Evolutionary conservation across 1,140 invertebrate species (phyloP).

Genomic region (Neuroterus valhalla): DNA sequence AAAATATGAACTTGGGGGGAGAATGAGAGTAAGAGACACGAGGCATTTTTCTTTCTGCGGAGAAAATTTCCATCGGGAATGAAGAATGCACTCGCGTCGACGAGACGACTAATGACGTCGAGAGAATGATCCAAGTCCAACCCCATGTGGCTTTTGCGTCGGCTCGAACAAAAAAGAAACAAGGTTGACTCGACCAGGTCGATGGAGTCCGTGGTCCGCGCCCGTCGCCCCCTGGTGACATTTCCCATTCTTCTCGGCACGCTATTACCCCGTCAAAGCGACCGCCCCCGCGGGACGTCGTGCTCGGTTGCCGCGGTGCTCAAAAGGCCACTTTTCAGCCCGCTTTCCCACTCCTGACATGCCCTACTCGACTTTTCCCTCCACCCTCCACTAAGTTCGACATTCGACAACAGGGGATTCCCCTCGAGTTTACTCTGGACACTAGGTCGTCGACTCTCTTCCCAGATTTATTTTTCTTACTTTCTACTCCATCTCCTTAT

Average conservation of each 20-base stretch:
- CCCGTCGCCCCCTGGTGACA: conserved; percentile 73
- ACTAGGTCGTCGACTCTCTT: neutral
- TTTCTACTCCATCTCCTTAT: neutral
- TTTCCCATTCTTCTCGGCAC: conserved; percentile 74
- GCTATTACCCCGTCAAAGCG: conserved; percentile 72
- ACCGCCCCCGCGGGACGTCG: conserved; percentile 72
- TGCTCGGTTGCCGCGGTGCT: conserved; percentile 32
- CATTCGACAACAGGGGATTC: neutral
- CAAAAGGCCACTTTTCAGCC: conserved; percentile 43
- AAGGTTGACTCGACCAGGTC: conserved; percentile 58
- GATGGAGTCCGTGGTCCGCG: conserved; percentile 49
- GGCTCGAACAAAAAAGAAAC: conserved; percentile 65
- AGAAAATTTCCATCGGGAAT: conserved; percentile 41
- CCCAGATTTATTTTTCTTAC: neutral
- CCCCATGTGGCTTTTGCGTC: conserved; percentile 64
- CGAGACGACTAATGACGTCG: conserved; percentile 66
- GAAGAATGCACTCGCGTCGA: conserved; percentile 63
- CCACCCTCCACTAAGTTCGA: neutral
- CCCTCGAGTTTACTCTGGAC: neutral
- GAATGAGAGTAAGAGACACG: conserved; percentile 7
- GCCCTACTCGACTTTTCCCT: conserved; percentile 1
- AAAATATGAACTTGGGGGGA: neutral
- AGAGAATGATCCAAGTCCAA: conserved; percentile 65
- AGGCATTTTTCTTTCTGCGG: conserved; percentile 24
- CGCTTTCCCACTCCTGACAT: conserved; percentile 41